phyloP scores from a whole-genome alignment of 1,140 invertebrate species.

The Geopemphigus sp. region DNA sequence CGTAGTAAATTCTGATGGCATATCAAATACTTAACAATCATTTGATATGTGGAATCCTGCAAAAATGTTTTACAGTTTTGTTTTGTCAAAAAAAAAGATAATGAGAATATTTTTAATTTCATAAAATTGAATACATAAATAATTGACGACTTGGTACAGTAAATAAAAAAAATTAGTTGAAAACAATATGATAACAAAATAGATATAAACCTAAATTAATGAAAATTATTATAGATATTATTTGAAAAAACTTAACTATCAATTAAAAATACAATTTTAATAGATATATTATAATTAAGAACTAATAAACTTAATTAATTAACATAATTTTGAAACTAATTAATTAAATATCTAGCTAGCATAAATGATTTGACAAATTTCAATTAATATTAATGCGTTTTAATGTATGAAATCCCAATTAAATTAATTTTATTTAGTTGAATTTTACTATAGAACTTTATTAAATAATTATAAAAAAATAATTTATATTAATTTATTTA shows the following conservation, averaged over 20 bases:
- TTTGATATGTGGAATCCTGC: slow-evolving; percentile 37
- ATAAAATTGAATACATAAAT: slow-evolving; percentile 12
- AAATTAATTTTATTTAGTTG: too few species aligned
- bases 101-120: neutral
- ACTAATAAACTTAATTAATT: neutral
- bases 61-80: slow-evolving; percentile 30
- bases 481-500: too few species aligned
- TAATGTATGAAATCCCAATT: neutral
- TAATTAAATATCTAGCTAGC: too few species aligned
- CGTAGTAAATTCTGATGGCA: slow-evolving; percentile 42
- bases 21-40: slow-evolving; percentile 43
- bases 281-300: neutral
- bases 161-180: slow-evolving; percentile 1
- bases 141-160: slow-evolving; percentile 33
- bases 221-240: neutral
- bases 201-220: neutral
- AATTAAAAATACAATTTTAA: too few species aligned
- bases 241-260: neutral
- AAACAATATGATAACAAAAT: slow-evolving; percentile 7
- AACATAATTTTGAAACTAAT: neutral
- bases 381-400: slow-evolving; percentile 18
- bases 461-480: too few species aligned
- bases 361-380: slow-evolving; percentile 44
- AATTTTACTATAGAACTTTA: too few species aligned
- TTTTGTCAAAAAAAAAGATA: slow-evolving; percentile 20